A percentile compares a stretch with the other conserved stretches of the same genome.
Conservation (phyloP, 2,888 invertebrate genomes). For the Alsophila aescularia region DNA sequence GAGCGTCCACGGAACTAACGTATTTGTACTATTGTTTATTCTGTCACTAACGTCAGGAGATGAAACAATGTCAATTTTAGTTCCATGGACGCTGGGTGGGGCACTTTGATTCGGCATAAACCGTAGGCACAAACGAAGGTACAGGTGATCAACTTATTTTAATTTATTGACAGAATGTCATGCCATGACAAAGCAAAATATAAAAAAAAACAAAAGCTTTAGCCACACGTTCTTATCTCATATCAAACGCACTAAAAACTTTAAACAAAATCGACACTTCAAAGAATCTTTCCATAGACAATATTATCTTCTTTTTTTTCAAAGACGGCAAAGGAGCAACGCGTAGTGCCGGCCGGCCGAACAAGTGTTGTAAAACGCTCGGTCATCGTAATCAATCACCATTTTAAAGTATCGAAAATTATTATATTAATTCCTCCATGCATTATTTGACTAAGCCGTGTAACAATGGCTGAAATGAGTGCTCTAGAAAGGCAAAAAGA, state of each 20-base stretch:
- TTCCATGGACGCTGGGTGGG: no score
- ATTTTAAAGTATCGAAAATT: conserved; percentile 74
- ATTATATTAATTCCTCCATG: conserved; percentile 78
- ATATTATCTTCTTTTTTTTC: conserved; percentile 29
- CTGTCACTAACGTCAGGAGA: no score
- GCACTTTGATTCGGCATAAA: no score
- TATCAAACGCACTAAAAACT: conserved; percentile 34
- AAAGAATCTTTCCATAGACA: conserved; percentile 36
- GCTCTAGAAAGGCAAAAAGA: conserved; percentile 55
- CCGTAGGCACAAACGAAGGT: no score
- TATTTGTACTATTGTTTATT: no score
- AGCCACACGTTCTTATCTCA: conserved; percentile 21
- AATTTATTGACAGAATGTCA: conserved; percentile 14
- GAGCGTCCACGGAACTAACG: no score
- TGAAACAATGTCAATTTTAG: no score
- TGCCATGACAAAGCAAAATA: conserved; percentile 19
- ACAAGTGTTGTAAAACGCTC: conserved; percentile 51
- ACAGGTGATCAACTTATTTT: no score
- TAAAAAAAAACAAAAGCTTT: conserved; percentile 11
- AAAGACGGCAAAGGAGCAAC: conserved; percentile 20
- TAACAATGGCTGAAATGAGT: conserved; percentile 74
- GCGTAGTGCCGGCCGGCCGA: conserved; percentile 30
- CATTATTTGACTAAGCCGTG: conserved; percentile 79
- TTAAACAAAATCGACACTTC: conserved; percentile 36
- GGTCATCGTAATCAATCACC: conserved; percentile 82